A percentile compares a stretch with the other conserved stretches of the same genome.
Evolutionary conservation across 2,797 vertebrate species (phyloP).

Genomic region (Chiroxiphia lanceolata): DNA sequence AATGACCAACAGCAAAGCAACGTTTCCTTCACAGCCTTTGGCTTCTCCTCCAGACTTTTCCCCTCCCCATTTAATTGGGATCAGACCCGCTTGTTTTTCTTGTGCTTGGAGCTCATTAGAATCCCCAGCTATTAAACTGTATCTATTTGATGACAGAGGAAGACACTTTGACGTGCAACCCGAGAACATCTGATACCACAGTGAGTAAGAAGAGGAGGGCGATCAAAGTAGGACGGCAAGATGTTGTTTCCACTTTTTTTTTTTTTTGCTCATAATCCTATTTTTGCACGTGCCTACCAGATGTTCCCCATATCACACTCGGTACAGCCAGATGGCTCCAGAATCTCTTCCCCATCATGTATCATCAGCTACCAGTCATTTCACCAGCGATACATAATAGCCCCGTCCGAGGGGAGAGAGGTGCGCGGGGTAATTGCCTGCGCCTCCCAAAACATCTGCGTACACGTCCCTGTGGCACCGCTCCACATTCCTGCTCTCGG

Average conservation of each 20-base stretch:
- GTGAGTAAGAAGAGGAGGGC: neutral
- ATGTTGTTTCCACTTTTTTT: neutral
- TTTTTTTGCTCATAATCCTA: neutral
- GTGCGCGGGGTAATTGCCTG: neutral
- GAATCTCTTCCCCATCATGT: neutral
- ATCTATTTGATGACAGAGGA: neutral
- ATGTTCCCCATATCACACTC: neutral
- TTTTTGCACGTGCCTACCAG: conserved; percentile 18
- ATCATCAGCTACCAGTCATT: neutral
- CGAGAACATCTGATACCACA: neutral
- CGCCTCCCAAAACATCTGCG: neutral
- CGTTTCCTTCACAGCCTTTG: rapidly evolving
- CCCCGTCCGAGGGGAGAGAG: neutral
- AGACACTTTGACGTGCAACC: neutral
- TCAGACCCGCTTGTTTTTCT: neutral
- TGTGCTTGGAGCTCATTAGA: neutral
- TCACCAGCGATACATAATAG: neutral
- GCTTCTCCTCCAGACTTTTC: neutral
- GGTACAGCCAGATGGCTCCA: conserved; percentile 20
- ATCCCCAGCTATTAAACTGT: neutral
- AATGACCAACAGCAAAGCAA: neutral
- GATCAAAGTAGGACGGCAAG: neutral
- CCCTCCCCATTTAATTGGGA: neutral
- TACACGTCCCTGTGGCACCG: rapidly evolving
- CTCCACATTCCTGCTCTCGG: neutral